A percentile compares a stretch with the other conserved stretches of the same genome.
Conservation (phyloP, 2,888 invertebrate genomes). For the Cheilosia scutellata region DNA sequence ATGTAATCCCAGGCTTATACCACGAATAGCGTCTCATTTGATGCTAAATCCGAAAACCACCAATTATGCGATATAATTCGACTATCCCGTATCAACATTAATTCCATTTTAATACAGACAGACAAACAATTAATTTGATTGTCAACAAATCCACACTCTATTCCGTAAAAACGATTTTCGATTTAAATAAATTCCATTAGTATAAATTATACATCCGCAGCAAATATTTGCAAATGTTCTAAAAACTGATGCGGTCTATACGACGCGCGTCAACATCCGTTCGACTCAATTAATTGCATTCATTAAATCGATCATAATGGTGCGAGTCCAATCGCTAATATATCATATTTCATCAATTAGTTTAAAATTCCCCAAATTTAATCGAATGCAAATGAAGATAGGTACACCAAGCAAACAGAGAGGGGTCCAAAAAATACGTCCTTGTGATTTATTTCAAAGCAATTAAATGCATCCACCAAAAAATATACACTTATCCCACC, state of each 20-base stretch:
- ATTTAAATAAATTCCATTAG: slow-evolving; percentile 26
- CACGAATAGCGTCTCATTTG: no score
- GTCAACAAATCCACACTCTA: not conserved
- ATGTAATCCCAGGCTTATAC: no score
- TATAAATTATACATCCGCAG: not conserved
- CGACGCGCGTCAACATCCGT: not conserved
- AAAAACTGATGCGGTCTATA: not conserved
- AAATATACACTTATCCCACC: slow-evolving; percentile 19
- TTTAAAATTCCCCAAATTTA: slow-evolving; percentile 49
- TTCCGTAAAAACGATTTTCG: slow-evolving; percentile 1
- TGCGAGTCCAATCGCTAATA: slow-evolving; percentile 59
- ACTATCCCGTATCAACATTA: not conserved
- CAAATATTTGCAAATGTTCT: slow-evolving; percentile 8
- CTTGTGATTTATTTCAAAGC: slow-evolving; percentile 68
- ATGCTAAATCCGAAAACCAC: no score
- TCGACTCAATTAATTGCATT: slow-evolving; percentile 56
- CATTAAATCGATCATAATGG: slow-evolving; percentile 60
- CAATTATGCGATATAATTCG: slow-evolving; percentile 8
- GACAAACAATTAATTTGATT: not conserved
- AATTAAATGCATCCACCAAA: slow-evolving; percentile 65
- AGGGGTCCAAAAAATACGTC: slow-evolving; percentile 44
- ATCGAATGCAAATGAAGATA: slow-evolving; percentile 4
- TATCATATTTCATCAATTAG: slow-evolving; percentile 71
- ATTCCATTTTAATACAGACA: not conserved
- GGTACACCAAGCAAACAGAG: not conserved